These are phyloP conservation scores for Drosophila fuyamai DNA, from an alignment of 1,140 invertebrate genomes.

Conservation along the genomic window DNA sequence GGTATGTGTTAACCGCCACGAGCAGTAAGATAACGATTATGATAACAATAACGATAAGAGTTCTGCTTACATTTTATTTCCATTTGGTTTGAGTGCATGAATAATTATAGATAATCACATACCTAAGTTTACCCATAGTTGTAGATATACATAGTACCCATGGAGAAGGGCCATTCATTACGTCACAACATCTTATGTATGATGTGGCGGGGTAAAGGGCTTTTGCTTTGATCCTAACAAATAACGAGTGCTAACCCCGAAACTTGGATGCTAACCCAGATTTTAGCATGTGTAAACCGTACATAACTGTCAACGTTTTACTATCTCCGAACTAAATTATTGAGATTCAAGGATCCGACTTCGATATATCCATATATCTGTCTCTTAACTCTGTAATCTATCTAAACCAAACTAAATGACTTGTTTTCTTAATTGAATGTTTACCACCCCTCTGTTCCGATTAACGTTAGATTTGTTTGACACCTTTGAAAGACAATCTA, in stretches of 20 bases:
- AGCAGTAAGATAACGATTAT: slow-evolving; percentile 59
- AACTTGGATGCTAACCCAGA: slow-evolving; percentile 50
- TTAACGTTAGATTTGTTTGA: slow-evolving; percentile 9
- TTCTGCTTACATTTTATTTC: slow-evolving; percentile 25
- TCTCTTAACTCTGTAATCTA: slow-evolving; percentile 3
- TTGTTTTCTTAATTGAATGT: slow-evolving; percentile 48
- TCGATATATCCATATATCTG: slow-evolving; percentile 6
- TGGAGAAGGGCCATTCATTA: slow-evolving; percentile 1
- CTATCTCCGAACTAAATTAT: slow-evolving; percentile 49
- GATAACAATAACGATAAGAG: slow-evolving; percentile 48
- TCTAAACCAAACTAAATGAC: slow-evolving; percentile 9
- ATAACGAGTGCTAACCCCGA: slow-evolving; percentile 39
- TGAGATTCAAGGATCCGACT: slow-evolving; percentile 23
- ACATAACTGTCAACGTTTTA: slow-evolving; percentile 54
- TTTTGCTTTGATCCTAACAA: slow-evolving; percentile 18
- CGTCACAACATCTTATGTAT: slow-evolving; percentile 24
- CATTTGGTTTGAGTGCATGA: slow-evolving; percentile 34
- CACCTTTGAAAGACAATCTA: slow-evolving; percentile 2
- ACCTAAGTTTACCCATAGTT: not conserved
- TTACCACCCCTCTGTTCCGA: slow-evolving; percentile 2
- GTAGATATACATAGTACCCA: slow-evolving; percentile 5
- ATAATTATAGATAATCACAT: slow-evolving; percentile 16
- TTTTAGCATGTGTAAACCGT: slow-evolving; percentile 67
- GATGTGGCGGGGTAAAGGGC: slow-evolving; percentile 28
- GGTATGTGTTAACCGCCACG: slow-evolving; percentile 87